A percentile compares a stretch with the other conserved stretches of the same genome.
phyloP scores from a whole-genome alignment of 2,797 vertebrate genomes.

The Scleropages formosus region DNA sequence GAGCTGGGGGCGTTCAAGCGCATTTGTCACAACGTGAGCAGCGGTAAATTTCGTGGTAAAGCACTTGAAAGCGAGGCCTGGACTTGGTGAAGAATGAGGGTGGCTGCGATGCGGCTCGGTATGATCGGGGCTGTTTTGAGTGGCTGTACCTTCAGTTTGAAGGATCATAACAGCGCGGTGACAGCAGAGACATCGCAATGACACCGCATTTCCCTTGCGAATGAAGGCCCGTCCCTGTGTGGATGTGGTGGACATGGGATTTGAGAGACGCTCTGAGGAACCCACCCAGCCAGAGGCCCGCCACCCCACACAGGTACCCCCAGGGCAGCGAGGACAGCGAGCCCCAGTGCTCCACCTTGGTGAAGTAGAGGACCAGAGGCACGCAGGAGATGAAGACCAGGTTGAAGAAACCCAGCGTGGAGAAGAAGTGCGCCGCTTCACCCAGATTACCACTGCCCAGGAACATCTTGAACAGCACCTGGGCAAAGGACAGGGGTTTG shows the following conservation, averaged over 20 bases:
- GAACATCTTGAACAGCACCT: conserved; percentile 99
- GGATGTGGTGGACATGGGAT: neutral
- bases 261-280: conserved; percentile 10
- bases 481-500: neutral
- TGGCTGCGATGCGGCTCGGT: neutral
- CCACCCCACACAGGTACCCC: conserved; percentile 94
- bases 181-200: neutral
- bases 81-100: no score
- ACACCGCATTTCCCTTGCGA: neutral
- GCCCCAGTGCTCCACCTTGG: conserved; percentile 93
- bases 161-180: no score
- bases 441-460: conserved; percentile 93
- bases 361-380: conserved; percentile 92
- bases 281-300: conserved; percentile 92
- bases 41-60: no score
- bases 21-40: no score
- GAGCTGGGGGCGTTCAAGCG: no score
- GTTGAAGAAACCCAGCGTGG: conserved; percentile 96
- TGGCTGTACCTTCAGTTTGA: neutral
- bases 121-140: conserved; percentile 11
- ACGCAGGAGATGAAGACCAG: conserved; percentile 95
- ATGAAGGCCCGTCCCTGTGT: neutral
- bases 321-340: conserved; percentile 91
- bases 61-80: no score
- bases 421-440: conserved; percentile 93